Percentiles rank a stretch among this genome's conserved stretches.
These are phyloP conservation scores for Cryptoblepharus egeriae DNA, from an alignment of 2,797 vertebrate species.

Conservation along the genomic window DNA sequence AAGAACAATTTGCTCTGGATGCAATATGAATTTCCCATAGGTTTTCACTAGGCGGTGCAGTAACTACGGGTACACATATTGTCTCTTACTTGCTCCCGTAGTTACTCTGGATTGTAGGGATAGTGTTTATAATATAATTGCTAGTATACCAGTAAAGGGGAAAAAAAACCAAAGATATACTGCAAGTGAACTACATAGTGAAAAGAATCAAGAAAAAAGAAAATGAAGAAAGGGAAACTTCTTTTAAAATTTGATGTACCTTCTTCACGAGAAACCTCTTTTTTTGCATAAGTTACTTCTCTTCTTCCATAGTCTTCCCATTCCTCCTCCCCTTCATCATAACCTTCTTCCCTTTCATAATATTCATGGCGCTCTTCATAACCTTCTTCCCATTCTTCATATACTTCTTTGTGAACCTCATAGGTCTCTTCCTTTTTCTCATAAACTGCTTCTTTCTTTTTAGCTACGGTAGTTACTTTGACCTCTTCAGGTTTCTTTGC, in stretches of 20 bases:
- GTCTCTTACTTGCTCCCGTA: no score
- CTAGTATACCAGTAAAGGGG: no score
- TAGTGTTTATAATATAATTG: no score
- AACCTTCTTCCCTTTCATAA: slow-evolving; percentile 76
- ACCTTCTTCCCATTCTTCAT: slow-evolving; percentile 73
- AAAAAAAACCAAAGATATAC: no score
- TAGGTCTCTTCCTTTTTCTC: slow-evolving; percentile 67
- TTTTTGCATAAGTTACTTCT: slow-evolving; percentile 74
- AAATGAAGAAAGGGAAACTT: background rate
- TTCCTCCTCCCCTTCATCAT: slow-evolving; percentile 79
- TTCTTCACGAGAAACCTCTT: slow-evolving; percentile 69
- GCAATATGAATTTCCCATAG: no score
- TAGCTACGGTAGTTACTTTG: slow-evolving; percentile 75
- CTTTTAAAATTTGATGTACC: slow-evolving; percentile 61
- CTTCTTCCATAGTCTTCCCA: slow-evolving; percentile 75
- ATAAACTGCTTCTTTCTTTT: slow-evolving; percentile 72
- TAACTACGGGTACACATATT: no score
- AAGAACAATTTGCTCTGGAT: no score
- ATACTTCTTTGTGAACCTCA: slow-evolving; percentile 62
- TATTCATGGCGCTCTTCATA: slow-evolving; percentile 75
- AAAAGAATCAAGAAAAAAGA: no score
- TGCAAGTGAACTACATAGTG: background rate
- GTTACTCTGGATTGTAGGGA: no score
- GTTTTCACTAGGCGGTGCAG: no score
- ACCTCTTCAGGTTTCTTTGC: slow-evolving; percentile 80